Evolutionary conservation across 37 sponge, comb jelly and placozoan species (phyloP).

Genomic region (Ephydatia muelleri): DNA sequence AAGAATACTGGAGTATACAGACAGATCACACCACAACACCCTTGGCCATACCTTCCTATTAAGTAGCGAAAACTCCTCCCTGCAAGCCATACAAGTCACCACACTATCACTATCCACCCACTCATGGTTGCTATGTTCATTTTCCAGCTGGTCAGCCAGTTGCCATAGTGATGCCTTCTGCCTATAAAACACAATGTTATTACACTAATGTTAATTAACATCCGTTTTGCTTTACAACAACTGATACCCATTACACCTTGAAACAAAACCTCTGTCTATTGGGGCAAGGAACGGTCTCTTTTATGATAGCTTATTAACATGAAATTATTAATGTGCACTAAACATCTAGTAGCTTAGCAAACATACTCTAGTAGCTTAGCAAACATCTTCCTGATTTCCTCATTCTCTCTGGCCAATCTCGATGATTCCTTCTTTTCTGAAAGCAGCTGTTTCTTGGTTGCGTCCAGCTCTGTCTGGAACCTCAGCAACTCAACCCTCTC

Average conservation of each 20-base stretch:
- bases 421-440: conserved; percentile 41
- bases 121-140: conserved; percentile 54
- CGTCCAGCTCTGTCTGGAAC: conserved; percentile 47
- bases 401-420: conserved; percentile 55
- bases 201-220: too few species aligned
- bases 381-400: conserved; percentile 65
- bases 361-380: conserved; percentile 59
- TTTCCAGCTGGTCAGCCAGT: conserved; percentile 79
- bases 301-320: too few species aligned
- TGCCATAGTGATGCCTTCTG: conserved; percentile 86
- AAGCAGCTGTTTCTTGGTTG: conserved; percentile 25
- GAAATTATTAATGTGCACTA: too few species aligned
- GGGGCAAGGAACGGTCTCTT: too few species aligned
- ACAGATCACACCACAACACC: not conserved
- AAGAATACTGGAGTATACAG: not conserved
- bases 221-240: too few species aligned
- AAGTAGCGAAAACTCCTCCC: conserved; percentile 38
- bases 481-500: conserved; percentile 58
- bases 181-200: conserved; percentile 29
- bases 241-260: too few species aligned
- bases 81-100: conserved; percentile 57
- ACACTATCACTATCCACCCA: conserved; percentile 61
- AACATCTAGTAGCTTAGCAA: too few species aligned
- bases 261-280: too few species aligned
- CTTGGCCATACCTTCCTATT: conserved; percentile 42